These are phyloP conservation scores for Onychomys leucogaster DNA, from an alignment of 2,797 vertebrate genomes.

Conservation along the genomic window DNA sequence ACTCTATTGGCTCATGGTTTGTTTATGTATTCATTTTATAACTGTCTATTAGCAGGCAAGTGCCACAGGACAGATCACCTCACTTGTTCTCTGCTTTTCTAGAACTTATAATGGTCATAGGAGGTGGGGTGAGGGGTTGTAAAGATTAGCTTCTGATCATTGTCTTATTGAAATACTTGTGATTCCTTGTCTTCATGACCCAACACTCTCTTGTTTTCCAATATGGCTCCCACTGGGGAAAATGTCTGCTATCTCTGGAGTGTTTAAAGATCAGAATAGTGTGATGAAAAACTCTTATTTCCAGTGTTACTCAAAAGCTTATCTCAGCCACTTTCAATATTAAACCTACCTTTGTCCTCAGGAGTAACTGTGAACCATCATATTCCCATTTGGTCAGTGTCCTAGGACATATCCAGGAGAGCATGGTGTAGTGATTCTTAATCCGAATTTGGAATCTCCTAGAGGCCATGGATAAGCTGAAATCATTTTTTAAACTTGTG, in stretches of 20 bases:
- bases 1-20: background rate
- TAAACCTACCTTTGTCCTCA: conserved; percentile 9
- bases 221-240: background rate
- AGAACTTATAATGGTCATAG: background rate
- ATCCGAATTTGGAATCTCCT: background rate
- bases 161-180: background rate
- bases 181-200: background rate
- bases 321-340: background rate
- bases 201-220: background rate
- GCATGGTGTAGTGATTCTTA: background rate
- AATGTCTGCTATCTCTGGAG: background rate
- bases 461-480: background rate
- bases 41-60: background rate
- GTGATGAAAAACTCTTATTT: conserved; percentile 16
- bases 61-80: background rate
- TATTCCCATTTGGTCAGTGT: background rate
- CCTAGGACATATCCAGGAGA: background rate
- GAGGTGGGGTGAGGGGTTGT: background rate
- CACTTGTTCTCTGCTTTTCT: background rate
- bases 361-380: background rate
- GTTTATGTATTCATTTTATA: background rate
- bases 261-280: background rate
- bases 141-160: background rate
- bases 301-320: background rate
- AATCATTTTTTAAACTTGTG: background rate